phyloP scores from a whole-genome alignment of 2,888 invertebrate species.

The Pemphredon lugubris region DNA sequence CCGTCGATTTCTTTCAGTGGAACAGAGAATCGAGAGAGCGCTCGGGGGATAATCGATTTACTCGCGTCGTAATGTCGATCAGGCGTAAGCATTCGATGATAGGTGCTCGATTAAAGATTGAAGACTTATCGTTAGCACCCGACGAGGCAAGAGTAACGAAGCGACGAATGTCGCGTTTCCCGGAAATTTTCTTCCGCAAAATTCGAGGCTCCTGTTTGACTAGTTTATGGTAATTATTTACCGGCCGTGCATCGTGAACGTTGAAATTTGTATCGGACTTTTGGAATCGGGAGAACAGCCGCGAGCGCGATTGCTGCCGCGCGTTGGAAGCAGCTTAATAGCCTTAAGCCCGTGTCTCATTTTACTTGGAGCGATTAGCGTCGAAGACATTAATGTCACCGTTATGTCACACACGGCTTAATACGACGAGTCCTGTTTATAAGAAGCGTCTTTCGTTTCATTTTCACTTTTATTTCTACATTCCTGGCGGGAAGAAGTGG shows the following conservation, averaged over 20 bases:
- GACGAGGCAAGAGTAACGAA: too few species aligned
- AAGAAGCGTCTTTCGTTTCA: slow-evolving; percentile 38
- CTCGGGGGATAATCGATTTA: neutral
- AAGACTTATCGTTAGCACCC: too few species aligned
- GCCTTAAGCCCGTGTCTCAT: slow-evolving; percentile 24
- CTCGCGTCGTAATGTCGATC: neutral
- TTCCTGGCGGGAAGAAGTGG: slow-evolving; percentile 1
- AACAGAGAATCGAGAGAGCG: slow-evolving; percentile 32
- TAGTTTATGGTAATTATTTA: too few species aligned
- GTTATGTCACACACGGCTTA: slow-evolving; percentile 54
- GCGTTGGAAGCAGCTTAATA: slow-evolving; percentile 21
- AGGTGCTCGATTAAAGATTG: too few species aligned
- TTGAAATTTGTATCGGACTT: too few species aligned
- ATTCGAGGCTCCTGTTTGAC: neutral
- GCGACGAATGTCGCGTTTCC: too few species aligned
- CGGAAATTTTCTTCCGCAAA: neutral
- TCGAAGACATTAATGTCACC: slow-evolving; percentile 42
- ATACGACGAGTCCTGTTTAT: slow-evolving; percentile 42
- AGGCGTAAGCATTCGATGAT: neutral
- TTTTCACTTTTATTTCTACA: slow-evolving; percentile 55
- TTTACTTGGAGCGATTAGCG: slow-evolving; percentile 36
- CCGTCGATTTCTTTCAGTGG: slow-evolving; percentile 26
- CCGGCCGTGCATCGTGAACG: too few species aligned
- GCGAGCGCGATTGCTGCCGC: neutral
- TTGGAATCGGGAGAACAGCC: neutral